Evolutionary conservation across 2,797 vertebrate genomes (phyloP).

Genomic region (Darevskia mixta): DNA sequence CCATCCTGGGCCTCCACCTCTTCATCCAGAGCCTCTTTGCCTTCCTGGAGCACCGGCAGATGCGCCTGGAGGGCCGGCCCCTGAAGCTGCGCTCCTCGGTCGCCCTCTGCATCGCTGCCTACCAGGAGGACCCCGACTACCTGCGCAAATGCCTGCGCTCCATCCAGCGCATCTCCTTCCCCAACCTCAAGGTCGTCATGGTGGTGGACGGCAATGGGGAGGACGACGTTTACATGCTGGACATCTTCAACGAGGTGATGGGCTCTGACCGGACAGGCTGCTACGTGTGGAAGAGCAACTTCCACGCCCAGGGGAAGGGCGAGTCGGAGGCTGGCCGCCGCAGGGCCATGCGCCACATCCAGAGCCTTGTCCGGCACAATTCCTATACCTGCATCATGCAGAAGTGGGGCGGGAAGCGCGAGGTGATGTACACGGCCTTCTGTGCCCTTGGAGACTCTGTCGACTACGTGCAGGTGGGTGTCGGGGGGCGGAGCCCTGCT

Average conservation of each 20-base stretch:
- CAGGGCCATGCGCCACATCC: conserved; percentile 84
- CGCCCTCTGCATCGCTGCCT: conserved; percentile 95
- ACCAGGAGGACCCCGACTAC: conserved; percentile 97
- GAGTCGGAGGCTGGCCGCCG: conserved; percentile 81
- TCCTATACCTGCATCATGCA: conserved; percentile 94
- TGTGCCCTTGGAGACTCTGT: conserved; percentile 93
- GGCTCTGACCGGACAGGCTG: conserved; percentile 86
- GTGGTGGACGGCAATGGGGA: conserved; percentile 95
- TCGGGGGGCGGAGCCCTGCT: neutral
- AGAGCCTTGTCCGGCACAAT: conserved; percentile 83
- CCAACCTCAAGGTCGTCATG: conserved; percentile 93
- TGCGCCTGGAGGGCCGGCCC: conserved; percentile 82
- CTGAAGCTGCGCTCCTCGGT: conserved; percentile 84
- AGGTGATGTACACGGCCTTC: conserved; percentile 99
- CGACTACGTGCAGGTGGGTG: conserved; percentile 94
- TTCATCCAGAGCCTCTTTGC: conserved; percentile 96
- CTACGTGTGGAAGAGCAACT: conserved; percentile 95
- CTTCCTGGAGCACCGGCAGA: conserved; percentile 93
- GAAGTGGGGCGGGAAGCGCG: conserved; percentile 97
- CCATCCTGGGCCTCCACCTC: conserved; percentile 95
- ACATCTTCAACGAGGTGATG: conserved; percentile 96
- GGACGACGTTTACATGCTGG: conserved; percentile 96
- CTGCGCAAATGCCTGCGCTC: conserved; percentile 95
- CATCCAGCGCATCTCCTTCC: conserved; percentile 90
- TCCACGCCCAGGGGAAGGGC: conserved; percentile 82